Base-by-base conservation (phyloP, 1,140 invertebrate genomes). In the Ridgeia piscesae region DNA sequence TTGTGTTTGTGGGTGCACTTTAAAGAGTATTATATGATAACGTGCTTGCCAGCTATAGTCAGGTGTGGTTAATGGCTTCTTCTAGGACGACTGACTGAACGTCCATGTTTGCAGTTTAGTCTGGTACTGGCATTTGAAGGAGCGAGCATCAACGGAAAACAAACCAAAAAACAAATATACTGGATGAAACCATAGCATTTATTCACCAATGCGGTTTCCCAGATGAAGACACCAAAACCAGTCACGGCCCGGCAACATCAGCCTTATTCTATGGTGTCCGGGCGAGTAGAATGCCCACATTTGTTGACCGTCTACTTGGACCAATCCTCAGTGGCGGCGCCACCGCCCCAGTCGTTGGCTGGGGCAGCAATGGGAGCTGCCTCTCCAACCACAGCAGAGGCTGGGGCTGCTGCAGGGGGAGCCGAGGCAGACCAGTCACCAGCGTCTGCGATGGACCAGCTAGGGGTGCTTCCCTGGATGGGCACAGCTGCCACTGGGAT, bases 321-420 rank as follows among this genome's bases (percentile, higher is more conserved):
- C 97, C 97, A 97, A 92, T 97, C 97, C 96, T 97, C 96, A 96
- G 97, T 96, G 96, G 96, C 90, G 94, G 96, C 93, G n/a, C 95
- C 95, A 92, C 95, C 95, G 95, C 96, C 95, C 89, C 95, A 94
- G 58, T 93, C 93, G n/a, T 92, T 92, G 34, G 91, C 34, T 0
- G 91, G 91, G 9, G 34, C 34, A 31, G 91, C 91, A 0, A 48
- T 9, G 42, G 91, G 42, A 14, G 92, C 91, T 50, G 92, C 34
- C n/a, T 94, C 92, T 33, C 95, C 91, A 91, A 93, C 93, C 35
- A 94, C 93, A 0, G 90, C 34, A 91, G 42, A 91, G 92, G 95
- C 94, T 31, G 94, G 33, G 58, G 92, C 92, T 34, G 94, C 50
- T 33, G 94, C 92, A 33, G 95, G 92, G 91, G 93, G 93, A 42